These are phyloP conservation scores for Anolis apletophallus DNA, from an alignment of 2,797 vertebrate genomes.

Conservation along the genomic window DNA sequence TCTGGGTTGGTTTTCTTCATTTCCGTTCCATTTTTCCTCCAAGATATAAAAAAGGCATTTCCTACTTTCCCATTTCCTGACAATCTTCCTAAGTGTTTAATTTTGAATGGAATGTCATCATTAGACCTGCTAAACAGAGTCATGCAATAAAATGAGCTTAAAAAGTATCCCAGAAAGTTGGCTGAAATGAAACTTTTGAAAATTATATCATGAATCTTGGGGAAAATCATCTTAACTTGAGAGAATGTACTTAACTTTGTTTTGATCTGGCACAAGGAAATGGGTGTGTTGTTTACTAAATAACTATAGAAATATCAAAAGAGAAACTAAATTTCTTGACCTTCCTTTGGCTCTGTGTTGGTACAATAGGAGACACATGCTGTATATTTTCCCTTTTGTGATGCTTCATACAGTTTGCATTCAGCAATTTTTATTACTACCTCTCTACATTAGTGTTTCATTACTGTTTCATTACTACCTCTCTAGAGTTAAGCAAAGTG, in stretches of 20 bases:
- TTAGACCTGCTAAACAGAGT: slow-evolving; percentile 64
- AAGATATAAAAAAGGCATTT: slow-evolving; percentile 51
- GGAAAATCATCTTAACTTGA: slow-evolving; percentile 13
- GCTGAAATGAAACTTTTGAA: slow-evolving; percentile 35
- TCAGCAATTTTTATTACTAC: neutral
- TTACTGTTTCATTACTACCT: neutral
- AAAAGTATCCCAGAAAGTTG: slow-evolving; percentile 4
- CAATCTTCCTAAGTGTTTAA: slow-evolving; percentile 66
- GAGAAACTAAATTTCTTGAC: neutral
- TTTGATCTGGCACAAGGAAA: fast-evolving
- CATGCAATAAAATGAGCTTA: slow-evolving; percentile 53
- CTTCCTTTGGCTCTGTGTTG: neutral
- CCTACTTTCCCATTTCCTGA: slow-evolving; percentile 53
- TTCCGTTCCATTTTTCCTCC: slow-evolving; percentile 57
- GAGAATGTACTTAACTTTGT: slow-evolving; percentile 20
- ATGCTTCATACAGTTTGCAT: neutral
- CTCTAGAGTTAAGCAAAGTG: neutral
- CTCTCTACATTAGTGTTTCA: neutral
- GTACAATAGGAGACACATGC: neutral
- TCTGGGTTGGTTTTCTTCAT: slow-evolving; percentile 61
- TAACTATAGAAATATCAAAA: neutral
- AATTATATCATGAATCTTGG: slow-evolving; percentile 7
- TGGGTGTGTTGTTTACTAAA: fast-evolving
- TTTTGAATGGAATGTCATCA: slow-evolving; percentile 51
- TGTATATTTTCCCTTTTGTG: neutral